Base-by-base conservation (phyloP, 2,113 vertebrate species). In the Actenoides hombroni region DNA sequence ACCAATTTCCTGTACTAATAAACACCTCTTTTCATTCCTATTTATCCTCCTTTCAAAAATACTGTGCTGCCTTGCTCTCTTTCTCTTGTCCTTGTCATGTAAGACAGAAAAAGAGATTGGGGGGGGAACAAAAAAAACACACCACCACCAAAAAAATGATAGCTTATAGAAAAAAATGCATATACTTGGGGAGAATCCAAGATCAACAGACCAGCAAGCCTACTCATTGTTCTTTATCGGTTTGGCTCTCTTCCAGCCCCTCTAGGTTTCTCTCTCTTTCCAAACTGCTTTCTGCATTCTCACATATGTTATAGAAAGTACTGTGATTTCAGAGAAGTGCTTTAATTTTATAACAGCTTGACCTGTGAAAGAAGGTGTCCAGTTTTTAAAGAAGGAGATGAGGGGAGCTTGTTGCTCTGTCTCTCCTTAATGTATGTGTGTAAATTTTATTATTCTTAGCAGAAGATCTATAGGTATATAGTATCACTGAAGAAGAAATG, bases 131-230 rank as follows among this genome's bases (percentile, higher is more conserved):
- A 60, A 57, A 42, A 60, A 39, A n/a, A 11, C 39, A 42, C 46
- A 15, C 2, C 7, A 18, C 4, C 9, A 54, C 39, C 42, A 74
- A 63, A 68, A 59, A 81, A 59, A 1, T 18, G 4, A 54, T 48
- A 81, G 76, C 80, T 94, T 61, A 26, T 35, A 40, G 56, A 25
- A 90, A 44, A 46, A 67, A 35, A 60, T 24, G 54, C 71, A 92
- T 25, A 67, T 60, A 79, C 53, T 96, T 94, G 94, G 92, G 94
- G 28, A 93, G 80, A 89, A 82, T 94, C 95, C 95, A 97, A 96
- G 95, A 96, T 85, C 96, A 96, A 91, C 96, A 96, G 95, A 96
- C 83, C 96, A 96, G 92, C 80, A 94, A 96, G 95, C 91, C 88
- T 70, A 87, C 92, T 97, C 96, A 96, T 94, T 96, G 95, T 96